A percentile compares a stretch with the other conserved stretches of the same genome.
Conservation (phyloP, 2,113 vertebrate species). For the Glaucidium brasilianum region DNA sequence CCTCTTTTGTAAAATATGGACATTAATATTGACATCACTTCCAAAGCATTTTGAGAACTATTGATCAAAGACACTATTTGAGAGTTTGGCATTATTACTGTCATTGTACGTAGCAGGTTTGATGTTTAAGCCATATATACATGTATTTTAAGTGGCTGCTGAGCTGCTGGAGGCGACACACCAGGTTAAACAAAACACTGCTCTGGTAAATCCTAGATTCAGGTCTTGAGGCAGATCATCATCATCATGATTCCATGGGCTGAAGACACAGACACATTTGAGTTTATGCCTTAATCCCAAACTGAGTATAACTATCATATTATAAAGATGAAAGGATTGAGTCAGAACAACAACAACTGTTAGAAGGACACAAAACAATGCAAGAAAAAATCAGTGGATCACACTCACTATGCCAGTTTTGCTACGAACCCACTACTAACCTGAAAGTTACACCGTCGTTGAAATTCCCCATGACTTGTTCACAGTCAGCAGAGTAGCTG, state of each 20-base stretch:
- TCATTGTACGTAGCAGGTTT: not conserved
- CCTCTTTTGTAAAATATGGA: not conserved
- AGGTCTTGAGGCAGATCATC: not conserved
- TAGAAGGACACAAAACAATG: not conserved
- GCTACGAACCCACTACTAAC: not conserved
- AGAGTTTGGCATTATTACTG: not conserved
- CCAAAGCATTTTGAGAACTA: not conserved
- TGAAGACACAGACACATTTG: not conserved
- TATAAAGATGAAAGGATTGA: not conserved
- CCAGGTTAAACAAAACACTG: not conserved
- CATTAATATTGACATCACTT: not conserved
- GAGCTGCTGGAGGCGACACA: not conserved
- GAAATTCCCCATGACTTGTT: not conserved
- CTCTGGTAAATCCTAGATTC: not conserved
- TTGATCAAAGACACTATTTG: not conserved
- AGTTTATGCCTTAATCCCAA: not conserved
- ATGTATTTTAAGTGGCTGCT: not conserved
- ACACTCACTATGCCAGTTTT: not conserved
- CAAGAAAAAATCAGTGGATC: not conserved
- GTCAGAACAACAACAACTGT: not conserved
- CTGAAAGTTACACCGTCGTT: not conserved
- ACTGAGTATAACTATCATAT: not conserved
- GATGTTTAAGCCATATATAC: not conserved
- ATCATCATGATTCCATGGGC: not conserved
- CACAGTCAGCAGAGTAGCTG: not conserved